Conservation (phyloP, 2,113 vertebrate species). For the Scopus umbretta region DNA sequence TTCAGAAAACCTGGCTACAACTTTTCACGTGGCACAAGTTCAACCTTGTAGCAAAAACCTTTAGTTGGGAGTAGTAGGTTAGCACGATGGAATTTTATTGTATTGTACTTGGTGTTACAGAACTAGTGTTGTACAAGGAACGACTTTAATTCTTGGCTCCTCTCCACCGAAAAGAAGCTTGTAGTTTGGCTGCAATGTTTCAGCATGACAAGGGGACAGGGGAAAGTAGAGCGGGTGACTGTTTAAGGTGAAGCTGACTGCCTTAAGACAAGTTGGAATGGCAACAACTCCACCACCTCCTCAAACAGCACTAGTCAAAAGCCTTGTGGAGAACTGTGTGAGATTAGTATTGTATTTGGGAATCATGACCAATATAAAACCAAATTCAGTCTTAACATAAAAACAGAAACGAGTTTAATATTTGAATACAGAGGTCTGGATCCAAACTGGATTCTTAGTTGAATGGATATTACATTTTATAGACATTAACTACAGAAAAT, state of each 20-base stretch:
- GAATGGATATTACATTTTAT: neutral
- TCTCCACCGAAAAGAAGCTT: neutral
- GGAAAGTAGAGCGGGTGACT: neutral
- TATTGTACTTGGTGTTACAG: neutral
- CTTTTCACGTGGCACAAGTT: neutral
- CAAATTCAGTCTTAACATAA: neutral
- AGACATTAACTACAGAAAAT: neutral
- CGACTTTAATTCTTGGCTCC: neutral
- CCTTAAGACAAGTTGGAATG: neutral
- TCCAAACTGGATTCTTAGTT: neutral
- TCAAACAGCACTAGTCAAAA: neutral
- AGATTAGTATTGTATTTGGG: neutral
- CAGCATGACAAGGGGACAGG: neutral
- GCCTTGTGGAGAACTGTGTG: neutral
- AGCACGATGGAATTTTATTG: neutral
- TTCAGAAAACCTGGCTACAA: neutral
- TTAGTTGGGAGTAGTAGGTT: neutral
- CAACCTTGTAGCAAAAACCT: neutral
- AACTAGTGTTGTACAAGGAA: neutral
- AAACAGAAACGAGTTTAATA: neutral
- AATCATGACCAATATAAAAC: neutral
- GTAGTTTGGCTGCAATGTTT: neutral
- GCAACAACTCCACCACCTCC: neutral
- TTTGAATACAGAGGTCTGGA: neutral
- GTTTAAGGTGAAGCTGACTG: neutral